A percentile compares a stretch with the other conserved stretches of the same genome.
These are phyloP conservation scores for Coleophora flavipennella DNA, from an alignment of 2,888 invertebrate species.

Conservation along the genomic window DNA sequence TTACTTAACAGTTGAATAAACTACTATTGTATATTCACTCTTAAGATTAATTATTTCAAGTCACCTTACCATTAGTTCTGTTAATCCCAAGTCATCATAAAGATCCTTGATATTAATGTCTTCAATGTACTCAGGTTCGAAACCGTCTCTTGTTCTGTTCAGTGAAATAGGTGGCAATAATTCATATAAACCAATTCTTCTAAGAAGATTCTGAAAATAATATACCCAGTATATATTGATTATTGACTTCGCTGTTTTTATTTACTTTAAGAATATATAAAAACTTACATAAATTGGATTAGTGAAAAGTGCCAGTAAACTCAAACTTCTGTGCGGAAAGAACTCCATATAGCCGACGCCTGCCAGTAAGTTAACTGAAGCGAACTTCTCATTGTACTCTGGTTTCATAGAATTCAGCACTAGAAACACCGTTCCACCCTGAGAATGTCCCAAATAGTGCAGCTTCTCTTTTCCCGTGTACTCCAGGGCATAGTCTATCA, in stretches of 20 bases:
- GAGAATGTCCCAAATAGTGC: slow-evolving; percentile 24
- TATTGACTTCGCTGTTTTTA: too few relatives aligned
- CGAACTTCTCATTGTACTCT: slow-evolving; percentile 17
- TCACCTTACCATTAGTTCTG: slow-evolving; percentile 21
- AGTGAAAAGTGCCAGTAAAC: background rate
- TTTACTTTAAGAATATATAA: background rate
- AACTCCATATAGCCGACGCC: slow-evolving; percentile 17
- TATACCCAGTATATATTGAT: too few relatives aligned
- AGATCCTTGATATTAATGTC: slow-evolving; percentile 15
- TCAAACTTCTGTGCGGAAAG: slow-evolving; percentile 12
- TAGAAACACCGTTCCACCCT: slow-evolving; percentile 16
- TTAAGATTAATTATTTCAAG: background rate
- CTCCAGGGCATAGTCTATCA: slow-evolving; percentile 13
- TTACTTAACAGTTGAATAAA: too few relatives aligned
- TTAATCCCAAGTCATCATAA: slow-evolving; percentile 23
- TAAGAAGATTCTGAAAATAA: slow-evolving; percentile 23
- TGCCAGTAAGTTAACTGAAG: slow-evolving; percentile 18
- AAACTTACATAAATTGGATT: background rate
- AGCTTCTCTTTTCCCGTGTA: slow-evolving; percentile 13
- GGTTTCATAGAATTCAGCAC: slow-evolving; percentile 15
- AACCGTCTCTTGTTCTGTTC: slow-evolving; percentile 3
- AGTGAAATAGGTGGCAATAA: slow-evolving; percentile 22
- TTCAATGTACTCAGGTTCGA: slow-evolving; percentile 20
- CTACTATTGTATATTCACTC: too few relatives aligned
- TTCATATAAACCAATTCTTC: slow-evolving; percentile 28